Evolutionary conservation across 2,888 invertebrate species (phyloP), one percentile per base, ranked within the genome.

Genomic region (Hypolimnas misippus): DNA sequence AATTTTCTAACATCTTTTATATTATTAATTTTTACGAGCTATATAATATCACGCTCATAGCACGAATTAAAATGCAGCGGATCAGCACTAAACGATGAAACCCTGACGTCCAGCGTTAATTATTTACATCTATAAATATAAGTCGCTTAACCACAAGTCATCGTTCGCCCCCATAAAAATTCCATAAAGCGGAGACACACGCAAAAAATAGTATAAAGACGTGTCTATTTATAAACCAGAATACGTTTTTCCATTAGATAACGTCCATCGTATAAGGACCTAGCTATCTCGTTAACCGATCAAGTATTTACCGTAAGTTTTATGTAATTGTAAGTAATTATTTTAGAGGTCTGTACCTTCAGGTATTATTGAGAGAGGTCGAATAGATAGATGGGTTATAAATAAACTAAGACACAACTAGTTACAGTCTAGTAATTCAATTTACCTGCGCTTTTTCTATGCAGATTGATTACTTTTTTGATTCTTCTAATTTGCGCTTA

Each of bases 281-380:
- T 12, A 4, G 10, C 10, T 21, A 46, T n/a, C 44, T 46, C 19
- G 44, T 42, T 17, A 4, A 17, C 17, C 7, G 42, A 21, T 12
- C 44, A 21, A 21, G 21, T 21, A 14, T 38, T 38, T 38, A 44
- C 44, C 12, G 19, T 19, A 44, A 19, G 44, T 46, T 46, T 46
- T 46, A 46, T 46, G 44, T 21, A 46, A 46, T 46, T 16, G 14
- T 7, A 14, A 14, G 40, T 14, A 40, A 25, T 25, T 38, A 38
- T n/a, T 3, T 1, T 38, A n/a, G n/a, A 38, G 35, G 35, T 38
- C 35, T 38, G n/a, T 38, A 38, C 35, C 35, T n/a, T 38, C 1
- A 38, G 4, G n/a, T 38, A 38, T 38, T 38, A 38, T 35, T 35
- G n/a, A 35, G 12, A 2, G n/a, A 35, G 35, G 35, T 35, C 35